Evolutionary conservation across 2,113 vertebrate genomes (phyloP), one percentile per base, ranked within the genome.

Genomic region (Paradoxurus hermaphroditus): DNA sequence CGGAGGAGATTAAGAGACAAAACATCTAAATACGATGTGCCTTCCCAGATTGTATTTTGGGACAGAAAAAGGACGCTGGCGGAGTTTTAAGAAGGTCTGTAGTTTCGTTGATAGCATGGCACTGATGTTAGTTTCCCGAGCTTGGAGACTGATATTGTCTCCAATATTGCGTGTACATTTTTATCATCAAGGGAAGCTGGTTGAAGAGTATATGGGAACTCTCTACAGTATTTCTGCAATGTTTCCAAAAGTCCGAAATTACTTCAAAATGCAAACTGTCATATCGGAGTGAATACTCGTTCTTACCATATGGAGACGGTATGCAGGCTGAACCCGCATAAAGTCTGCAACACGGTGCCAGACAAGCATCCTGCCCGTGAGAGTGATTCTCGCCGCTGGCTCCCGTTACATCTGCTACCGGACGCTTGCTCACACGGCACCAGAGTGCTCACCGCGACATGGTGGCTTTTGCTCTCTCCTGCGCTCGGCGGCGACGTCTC

Each of bases 261-360:
- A 84, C 68, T 73, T 67, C 68, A 79, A 81, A 93, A 44, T 51
- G 39, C 39, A 25, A 78, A 79, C 49, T 92, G 87, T 36, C 29
- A 83, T 73, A 73, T 10, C 46, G 51, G 79, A 36, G 63, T 16
- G 9, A 79, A 29, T 62, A 41, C 12, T 19, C 25, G 12, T 51
- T n/a, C 67, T 78, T 67, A 15, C 29, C 0, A 1, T 8, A 11
- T 4, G 49, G 46, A 29, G 56, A 31, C 34, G 49, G 18, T 39
- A 0, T 18, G 23, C 0, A 4, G 19, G 25, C 11, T n/a, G 31
- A 53, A 27, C 0, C 0, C 41, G 34, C 23, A 4, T 0, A 1
- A 16, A 93, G 21, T 15, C 21, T 0, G 0, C 5, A 29, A 18
- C 3, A n/a, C n/a, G 1, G 18, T 0, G 5, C 77, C 16, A 19